Conservation (phyloP, 1,140 invertebrate species). For the Drosophila kurseongensis region DNA sequence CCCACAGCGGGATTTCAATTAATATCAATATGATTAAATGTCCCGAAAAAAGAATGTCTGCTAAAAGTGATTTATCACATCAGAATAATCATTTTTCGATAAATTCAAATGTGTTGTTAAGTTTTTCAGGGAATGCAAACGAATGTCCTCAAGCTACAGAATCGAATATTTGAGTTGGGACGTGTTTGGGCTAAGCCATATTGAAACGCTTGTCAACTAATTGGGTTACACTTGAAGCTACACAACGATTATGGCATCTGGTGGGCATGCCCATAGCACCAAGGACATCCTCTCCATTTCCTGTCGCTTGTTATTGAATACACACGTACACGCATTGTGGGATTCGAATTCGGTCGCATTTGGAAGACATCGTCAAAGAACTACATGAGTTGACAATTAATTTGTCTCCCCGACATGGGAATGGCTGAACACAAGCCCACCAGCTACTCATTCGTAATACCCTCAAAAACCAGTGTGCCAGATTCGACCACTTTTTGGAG, state of each 20-base stretch:
- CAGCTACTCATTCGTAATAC: not conserved
- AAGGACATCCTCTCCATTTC: not conserved
- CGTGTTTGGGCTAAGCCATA: slow-evolving; percentile 10
- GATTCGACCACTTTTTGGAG: too few species aligned
- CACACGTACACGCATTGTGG: slow-evolving; percentile 2
- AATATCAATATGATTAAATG: not conserved
- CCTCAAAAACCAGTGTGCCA: not conserved
- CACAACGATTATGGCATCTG: slow-evolving; percentile 50
- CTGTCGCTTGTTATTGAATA: not conserved
- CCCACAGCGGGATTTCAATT: slow-evolving; percentile 10
- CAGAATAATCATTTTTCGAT: too few species aligned
- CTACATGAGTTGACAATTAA: slow-evolving; percentile 78
- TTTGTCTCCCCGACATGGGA: slow-evolving; percentile 62
- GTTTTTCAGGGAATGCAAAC: not conserved
- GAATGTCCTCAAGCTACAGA: not conserved
- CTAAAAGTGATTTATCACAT: too few species aligned
- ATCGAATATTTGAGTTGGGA: not conserved
- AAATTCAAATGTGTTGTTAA: too few species aligned
- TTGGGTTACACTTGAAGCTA: slow-evolving; percentile 57
- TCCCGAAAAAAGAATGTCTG: not conserved
- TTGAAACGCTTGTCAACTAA: slow-evolving; percentile 61
- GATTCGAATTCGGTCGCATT: slow-evolving; percentile 12
- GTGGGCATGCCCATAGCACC: slow-evolving; percentile 3
- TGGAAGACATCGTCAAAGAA: slow-evolving; percentile 67
- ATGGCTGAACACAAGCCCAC: slow-evolving; percentile 17